phyloP scores from a whole-genome alignment of 2,888 invertebrate genomes.

The Xestia c-nigrum region DNA sequence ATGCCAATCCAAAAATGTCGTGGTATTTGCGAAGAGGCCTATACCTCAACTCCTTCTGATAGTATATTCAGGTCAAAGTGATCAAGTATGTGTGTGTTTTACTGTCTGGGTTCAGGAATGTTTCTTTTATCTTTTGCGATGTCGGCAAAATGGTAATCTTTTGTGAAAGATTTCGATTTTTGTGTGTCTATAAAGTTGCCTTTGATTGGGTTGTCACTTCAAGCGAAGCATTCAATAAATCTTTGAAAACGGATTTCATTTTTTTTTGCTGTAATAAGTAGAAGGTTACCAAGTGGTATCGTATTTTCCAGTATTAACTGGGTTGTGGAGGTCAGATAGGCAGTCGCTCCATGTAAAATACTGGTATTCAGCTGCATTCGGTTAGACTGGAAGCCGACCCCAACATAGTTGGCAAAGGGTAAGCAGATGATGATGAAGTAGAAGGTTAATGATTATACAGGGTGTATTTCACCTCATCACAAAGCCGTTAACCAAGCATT shows the following conservation, averaged over 20 bases:
- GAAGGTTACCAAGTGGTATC: no score
- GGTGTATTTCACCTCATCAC: no score
- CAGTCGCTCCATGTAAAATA: no score
- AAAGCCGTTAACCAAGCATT: no score
- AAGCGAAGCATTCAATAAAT: not conserved
- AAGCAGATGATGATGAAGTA: no score
- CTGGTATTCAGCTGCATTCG: no score
- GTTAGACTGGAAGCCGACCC: no score
- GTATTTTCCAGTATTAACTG: no score
- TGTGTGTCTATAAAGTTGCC: not conserved
- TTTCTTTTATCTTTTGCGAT: conserved; percentile 38
- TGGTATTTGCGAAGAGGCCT: conserved; percentile 56
- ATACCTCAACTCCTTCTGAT: not conserved
- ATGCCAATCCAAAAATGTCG: conserved; percentile 66
- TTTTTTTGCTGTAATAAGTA: not conserved
- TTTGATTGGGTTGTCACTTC: not conserved
- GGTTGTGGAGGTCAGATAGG: no score
- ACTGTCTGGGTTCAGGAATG: conserved; percentile 40
- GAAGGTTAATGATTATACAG: no score
- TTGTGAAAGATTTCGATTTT: conserved; percentile 11
- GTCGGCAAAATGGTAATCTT: conserved; percentile 42
- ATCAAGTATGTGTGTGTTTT: conserved; percentile 54
- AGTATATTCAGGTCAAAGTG: conserved; percentile 47
- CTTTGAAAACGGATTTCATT: not conserved
- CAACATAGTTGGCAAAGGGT: no score